Evolutionary conservation across 2,113 vertebrate species (phyloP), one percentile per base, ranked within the genome.

Genomic region (Rhabdomys dilectus): DNA sequence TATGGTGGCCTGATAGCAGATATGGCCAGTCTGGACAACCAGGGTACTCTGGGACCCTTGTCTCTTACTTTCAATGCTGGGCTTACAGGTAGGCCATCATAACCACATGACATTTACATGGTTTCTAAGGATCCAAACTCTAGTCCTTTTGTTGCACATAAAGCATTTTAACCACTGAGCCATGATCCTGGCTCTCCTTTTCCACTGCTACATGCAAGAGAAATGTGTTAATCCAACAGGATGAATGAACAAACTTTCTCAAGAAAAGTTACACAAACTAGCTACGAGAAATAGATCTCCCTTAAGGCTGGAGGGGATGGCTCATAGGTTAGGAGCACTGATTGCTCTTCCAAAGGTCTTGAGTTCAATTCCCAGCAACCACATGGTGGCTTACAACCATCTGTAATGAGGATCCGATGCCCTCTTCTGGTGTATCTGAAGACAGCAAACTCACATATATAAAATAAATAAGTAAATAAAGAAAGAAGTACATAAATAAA

Each of bases 261-360:
- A 89, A 86, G 89, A 72, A 86, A 94, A 91, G 58, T 60, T 72
- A 91, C 68, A 81, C 48, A 95, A 95, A 88, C 19, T 76, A 95
- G 77, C n/a, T 77, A 75, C 16, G 91, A 91, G 21, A 72, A 88
- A 48, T 17, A 68, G 2, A 81, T 26, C 64, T 51, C 51, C 10
- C 8, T 11, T 51, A 10, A 10, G 51, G 51, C 51, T 51, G 51
- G 51, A 51, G 51, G 45, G 9, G 51, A 51, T 51, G 51, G 10
- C 51, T 51, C 51, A 51, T 8, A 51, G 51, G 51, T 51, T 51
- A 51, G 10, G 51, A 51, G 51, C 51, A 51, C 51, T 51, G 10
- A 51, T 10, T 51, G 51, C 51, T 51, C 51, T 51, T 51, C 51
- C 51, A 51, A 51, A 51, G 51, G 51, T 51, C 51, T 51, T 51